Percentiles rank a stretch among this genome's conserved stretches.
Conservation (phyloP, 2,113 vertebrate genomes). For the Ctenomys sociabilis region DNA sequence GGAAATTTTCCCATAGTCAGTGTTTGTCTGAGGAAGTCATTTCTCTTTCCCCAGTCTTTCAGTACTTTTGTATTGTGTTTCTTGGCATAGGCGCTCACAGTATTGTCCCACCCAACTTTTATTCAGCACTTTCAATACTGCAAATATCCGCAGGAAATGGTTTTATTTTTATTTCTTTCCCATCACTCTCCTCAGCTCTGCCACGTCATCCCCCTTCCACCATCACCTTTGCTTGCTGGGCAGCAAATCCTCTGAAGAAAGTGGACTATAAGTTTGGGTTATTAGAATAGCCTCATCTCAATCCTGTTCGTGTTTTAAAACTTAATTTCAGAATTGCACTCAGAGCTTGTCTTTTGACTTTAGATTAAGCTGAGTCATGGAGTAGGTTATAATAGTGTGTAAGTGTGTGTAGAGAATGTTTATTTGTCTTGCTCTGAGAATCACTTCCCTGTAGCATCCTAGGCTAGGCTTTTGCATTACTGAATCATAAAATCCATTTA, state of each 20-base stretch:
- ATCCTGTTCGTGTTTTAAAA: not conserved
- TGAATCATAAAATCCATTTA: not conserved
- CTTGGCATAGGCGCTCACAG: not conserved
- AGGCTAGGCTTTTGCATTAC: not conserved
- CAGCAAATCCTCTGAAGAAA: not conserved
- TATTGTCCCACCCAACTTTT: too few species aligned
- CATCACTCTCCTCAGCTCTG: not conserved
- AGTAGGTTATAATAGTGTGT: not conserved
- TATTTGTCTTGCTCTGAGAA: not conserved
- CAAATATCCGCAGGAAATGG: not conserved
- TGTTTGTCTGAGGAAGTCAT: too few species aligned
- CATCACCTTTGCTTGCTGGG: not conserved
- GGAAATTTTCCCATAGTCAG: not conserved
- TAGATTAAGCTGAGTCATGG: not conserved
- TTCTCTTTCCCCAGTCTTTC: not conserved
- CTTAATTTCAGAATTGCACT: not conserved
- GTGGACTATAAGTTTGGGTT: not conserved
- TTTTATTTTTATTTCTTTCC: not conserved
- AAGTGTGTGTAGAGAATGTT: not conserved
- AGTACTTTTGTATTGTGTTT: not conserved
- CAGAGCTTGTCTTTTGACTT: not conserved
- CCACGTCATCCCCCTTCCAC: not conserved
- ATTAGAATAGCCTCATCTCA: not conserved
- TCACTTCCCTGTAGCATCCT: not conserved
- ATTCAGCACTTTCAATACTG: not conserved